A percentile compares a stretch with the other conserved stretches of the same genome.
Conservation (phyloP, 2,888 invertebrate species). For the Pediacus dermestoides region DNA sequence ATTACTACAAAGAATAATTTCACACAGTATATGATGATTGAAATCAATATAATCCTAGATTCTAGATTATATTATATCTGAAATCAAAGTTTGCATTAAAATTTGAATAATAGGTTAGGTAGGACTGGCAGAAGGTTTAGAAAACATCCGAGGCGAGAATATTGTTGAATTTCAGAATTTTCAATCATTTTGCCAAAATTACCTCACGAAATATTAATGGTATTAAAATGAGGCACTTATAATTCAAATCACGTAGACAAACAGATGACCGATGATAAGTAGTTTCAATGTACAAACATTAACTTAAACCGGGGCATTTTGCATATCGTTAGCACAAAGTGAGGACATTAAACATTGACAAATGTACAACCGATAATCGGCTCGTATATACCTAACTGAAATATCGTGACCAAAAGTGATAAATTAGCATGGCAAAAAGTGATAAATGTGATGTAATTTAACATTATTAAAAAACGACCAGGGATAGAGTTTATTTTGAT, state of each 20-base stretch:
- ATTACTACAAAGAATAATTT: too few species aligned
- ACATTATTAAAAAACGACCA: slow-evolving; percentile 5
- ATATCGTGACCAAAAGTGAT: slow-evolving; percentile 10
- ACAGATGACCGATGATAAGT: slow-evolving; percentile 31
- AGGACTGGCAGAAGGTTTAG: too few species aligned
- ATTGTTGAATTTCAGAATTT: too few species aligned
- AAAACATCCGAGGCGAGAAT: too few species aligned
- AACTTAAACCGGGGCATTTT: slow-evolving; percentile 17
- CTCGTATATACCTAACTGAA: slow-evolving; percentile 4
- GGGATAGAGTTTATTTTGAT: slow-evolving; percentile 17
- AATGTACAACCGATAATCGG: slow-evolving; percentile 18
- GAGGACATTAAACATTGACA: slow-evolving; percentile 19
- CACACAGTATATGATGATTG: too few species aligned
- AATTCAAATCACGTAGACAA: slow-evolving; percentile 31
- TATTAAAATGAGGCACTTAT: slow-evolving; percentile 21
- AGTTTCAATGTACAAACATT: slow-evolving; percentile 20
- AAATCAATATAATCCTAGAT: too few species aligned
- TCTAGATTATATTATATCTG: too few species aligned
- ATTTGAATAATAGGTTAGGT: too few species aligned
- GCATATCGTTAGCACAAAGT: slow-evolving; percentile 21
- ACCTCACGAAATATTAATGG: too few species aligned
- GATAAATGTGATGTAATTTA: slow-evolving; percentile 14
- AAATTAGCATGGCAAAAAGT: slow-evolving; percentile 6
- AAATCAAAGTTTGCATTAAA: too few species aligned
- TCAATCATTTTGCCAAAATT: too few species aligned